Conservation (phyloP, 2,113 vertebrate species). For the Pterocles burchelli region DNA sequence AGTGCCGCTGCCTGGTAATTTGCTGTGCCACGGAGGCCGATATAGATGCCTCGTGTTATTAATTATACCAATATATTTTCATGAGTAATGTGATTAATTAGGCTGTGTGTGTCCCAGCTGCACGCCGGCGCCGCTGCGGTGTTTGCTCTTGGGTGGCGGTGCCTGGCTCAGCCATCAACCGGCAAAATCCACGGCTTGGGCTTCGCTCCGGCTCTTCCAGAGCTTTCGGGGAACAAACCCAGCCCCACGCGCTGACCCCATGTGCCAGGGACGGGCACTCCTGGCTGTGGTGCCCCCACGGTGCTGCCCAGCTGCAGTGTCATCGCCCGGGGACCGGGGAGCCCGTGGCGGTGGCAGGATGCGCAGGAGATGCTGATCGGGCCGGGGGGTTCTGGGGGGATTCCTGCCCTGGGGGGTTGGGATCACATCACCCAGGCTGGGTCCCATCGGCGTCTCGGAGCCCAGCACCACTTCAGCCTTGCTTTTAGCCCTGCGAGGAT, state of each 20-base stretch:
- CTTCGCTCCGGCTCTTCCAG: neutral
- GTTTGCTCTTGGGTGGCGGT: neutral
- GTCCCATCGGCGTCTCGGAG: accelerated
- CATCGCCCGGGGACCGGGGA: neutral
- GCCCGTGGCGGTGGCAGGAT: neutral
- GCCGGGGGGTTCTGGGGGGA: neutral
- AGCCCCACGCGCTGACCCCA: accelerated
- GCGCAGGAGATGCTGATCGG: neutral
- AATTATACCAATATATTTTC: slow-evolving; percentile 68
- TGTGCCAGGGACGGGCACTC: too few species aligned
- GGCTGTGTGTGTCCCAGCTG: neutral
- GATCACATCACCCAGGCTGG: accelerated
- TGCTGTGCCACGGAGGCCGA: slow-evolving; percentile 54
- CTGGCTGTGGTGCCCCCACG: too few species aligned
- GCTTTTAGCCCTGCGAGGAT: neutral
- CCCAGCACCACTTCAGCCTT: accelerated
- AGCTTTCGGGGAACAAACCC: neutral
- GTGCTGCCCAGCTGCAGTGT: too few species aligned
- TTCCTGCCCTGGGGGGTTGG: neutral
- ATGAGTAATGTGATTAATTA: slow-evolving; percentile 56
- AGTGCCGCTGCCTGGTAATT: slow-evolving; percentile 48
- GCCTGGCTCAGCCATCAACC: neutral
- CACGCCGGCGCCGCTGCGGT: neutral
- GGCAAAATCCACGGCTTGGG: neutral
- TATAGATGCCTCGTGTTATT: slow-evolving; percentile 59